Base-by-base conservation (phyloP, 2,888 invertebrate genomes). In the Mythimna pallens region DNA sequence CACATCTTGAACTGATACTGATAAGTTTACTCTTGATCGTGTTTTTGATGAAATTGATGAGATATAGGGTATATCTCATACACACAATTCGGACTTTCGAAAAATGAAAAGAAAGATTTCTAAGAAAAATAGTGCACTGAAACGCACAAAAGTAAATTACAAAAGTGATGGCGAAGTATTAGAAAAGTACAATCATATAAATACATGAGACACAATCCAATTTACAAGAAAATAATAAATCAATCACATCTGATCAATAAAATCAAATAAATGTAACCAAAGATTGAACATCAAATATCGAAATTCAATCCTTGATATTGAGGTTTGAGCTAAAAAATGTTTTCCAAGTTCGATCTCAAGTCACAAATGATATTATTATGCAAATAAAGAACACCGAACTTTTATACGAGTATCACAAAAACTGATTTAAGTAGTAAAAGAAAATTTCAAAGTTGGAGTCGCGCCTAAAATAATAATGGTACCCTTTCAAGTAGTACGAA, bases 351-450 rank as follows among this genome's bases (percentile, higher is more conserved):
- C 66, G 80, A 67, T 77, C 71, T 76, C 43, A 58, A 80, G 71
- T 81, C 78, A 74, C 79, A 85, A 87, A 86, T 82, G 76, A 83
- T 78, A 81, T 81, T 80, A 80, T 75, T 83, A 84, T 86, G 74
- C 77, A 85, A 87, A 85, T 79, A 80, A 55, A 63, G 64, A 73
- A 65, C 59, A 68, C 73, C 69, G 63, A 86, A 79, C 63, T 84
- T 81, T 78, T 81, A 65, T 55, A 68, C n/a, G 52, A 72, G 77
- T 78, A 77, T 76, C 72, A 68, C 69, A 57, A 59, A 80, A 76
- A 80, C 78, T 79, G 74, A 79, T 78, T 84, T 82, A 76, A 79
- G 65, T 72, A 77, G 75, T 76, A 72, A 79, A 74, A 83, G 75
- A 70, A 77, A 83, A 79, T 74, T 73, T 80, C 62, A 59, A 66